Conservation (phyloP, 2,888 invertebrate species). For the Alcis repandata region DNA sequence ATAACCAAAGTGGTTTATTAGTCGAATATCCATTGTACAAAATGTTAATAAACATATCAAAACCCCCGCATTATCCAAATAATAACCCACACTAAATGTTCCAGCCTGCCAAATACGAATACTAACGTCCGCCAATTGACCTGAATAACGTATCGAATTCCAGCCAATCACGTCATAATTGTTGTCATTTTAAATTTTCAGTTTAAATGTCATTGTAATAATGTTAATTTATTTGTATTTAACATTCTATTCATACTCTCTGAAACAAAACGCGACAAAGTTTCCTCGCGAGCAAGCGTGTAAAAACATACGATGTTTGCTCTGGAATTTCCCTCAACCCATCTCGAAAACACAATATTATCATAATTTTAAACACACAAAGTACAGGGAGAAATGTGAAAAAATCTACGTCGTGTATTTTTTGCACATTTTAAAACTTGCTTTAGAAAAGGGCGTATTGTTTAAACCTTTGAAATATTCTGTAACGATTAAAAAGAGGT, state of each 20-base stretch:
- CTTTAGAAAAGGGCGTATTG: background rate
- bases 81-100: too few species aligned
- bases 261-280: background rate
- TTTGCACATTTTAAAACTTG: background rate
- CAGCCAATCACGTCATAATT: too few species aligned
- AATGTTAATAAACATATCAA: too few species aligned
- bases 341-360: slow-evolving; percentile 14
- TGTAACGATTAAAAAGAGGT: background rate
- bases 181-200: too few species aligned
- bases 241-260: background rate
- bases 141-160: too few species aligned
- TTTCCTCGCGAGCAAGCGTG: background rate
- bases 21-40: too few species aligned
- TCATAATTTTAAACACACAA: slow-evolving; percentile 20
- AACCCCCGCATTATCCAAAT: too few species aligned
- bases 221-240: background rate
- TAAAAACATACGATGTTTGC: slow-evolving; percentile 21
- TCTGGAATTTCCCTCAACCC: slow-evolving; percentile 4
- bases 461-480: background rate
- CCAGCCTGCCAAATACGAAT: too few species aligned
- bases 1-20: too few species aligned
- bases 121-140: too few species aligned
- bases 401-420: background rate
- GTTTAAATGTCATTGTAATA: too few species aligned
- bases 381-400: background rate